Base-by-base conservation (phyloP, 2,888 invertebrate genomes). In the Argynnis bischoffii region DNA sequence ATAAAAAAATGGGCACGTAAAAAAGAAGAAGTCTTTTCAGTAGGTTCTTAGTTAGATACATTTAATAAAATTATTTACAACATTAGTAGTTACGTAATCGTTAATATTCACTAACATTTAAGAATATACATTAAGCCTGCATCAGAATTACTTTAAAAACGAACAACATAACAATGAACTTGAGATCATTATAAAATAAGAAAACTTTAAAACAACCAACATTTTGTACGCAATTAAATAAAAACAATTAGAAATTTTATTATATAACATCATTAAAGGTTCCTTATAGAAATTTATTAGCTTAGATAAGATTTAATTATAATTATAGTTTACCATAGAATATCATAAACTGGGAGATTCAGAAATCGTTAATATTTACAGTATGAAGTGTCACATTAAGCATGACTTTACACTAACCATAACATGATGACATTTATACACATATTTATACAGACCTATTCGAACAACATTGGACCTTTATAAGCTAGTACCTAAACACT, bases 31-130 rank as follows among this genome's bases (percentile, higher is more conserved):
- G 80, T 76, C 74, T 75, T 69, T 75, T 63, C 70, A 75, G 72
- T 75, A 74, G 75, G 75, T 77, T 77, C 77, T 73, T 76, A 74
- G 75, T 73, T 76, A 74, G 75, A 75, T 77, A 78, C 77, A 78
- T 76, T 79, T 77, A 78, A 79, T 85, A 81, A 84, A 81, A 84
- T 86, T 90, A 90, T 90, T 87, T 85, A 89, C 88, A 89, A 79
- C 75, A 79, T 80, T 66, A 74, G 75, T 75, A 70, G 48, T 71
- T 64, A 66, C 61, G 64, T 71, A 53, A 71, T 72, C 47, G 54
- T 70, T 72, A 66, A 69, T 69, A 71, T 48, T 69, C 55, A 60
- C 72, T 74, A 74, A 72, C 72, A 74, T 69, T 69, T 64, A 71
- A 56, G 65, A 72, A 70, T 66, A 70, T 70, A 65, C 70, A 55